Base-by-base conservation (phyloP, 2,113 vertebrate genomes). In the Loxodonta africana region DNA sequence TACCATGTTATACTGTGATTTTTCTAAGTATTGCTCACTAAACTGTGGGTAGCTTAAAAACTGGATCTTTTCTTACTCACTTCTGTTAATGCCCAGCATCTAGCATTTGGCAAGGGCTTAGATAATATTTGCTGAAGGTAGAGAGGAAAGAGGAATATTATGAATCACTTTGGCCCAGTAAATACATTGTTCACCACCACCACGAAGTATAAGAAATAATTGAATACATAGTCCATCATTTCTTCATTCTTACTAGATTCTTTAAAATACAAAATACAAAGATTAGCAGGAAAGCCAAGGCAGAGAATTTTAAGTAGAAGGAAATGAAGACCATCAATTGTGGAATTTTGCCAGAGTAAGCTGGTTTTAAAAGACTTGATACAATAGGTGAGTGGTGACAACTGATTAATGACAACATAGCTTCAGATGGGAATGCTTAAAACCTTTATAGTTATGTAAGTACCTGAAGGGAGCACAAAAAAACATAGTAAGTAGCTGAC, bases 371-470 rank as follows among this genome's bases (percentile, higher is more conserved):
- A 94, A 76, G 21, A 28, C 37, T 73, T 37, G 20, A 18, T 51
- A 0, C 82, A 53, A 12, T 18, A 76, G 1, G 37, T 81, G 20
- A 93, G 69, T 78, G 33, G 6, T 28, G 48, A 77, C 28, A 86
- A 46, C 28, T 28, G 1, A 53, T 0, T 65, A 95, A 82, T 63
- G n/a, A 82, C 18, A 73, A 0, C 23, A 14, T 30, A 46, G 2
- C 83, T 98, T 94, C 88, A 83, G 46, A 91, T 28, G 30, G n/a
- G 60, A 48, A 90, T 63, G 85, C 41, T 90, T 87, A 63, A 96
- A 95, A 48, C 51, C 74, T 33, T 88, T 91, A 74, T 65, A 71
- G 53, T 91, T 92, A 76, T 44, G 67, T 46, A 96, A 96, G 48
- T 2, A 14, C 85, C 67, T 20, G 8, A 73, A 96, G 97, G 23